A percentile compares a stretch with the other conserved stretches of the same genome.
Conservation (phyloP, 2,888 invertebrate genomes). For the Alloplasta piceator region DNA sequence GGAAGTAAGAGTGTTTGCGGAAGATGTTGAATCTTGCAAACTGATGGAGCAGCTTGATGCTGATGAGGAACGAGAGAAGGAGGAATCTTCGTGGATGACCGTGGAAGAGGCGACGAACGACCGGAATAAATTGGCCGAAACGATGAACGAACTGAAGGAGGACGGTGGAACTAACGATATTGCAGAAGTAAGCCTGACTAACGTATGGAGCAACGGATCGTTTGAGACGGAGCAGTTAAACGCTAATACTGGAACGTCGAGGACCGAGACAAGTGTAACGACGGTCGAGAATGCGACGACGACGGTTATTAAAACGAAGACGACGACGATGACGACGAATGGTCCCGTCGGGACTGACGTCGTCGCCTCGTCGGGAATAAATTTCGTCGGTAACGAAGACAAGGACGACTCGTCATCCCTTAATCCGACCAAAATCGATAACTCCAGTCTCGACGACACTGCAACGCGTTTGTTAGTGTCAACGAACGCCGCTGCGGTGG, state of each 20-base stretch:
- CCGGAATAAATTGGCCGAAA: constrained; percentile 54
- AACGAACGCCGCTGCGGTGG: constrained; percentile 62
- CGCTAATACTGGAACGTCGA: constrained; percentile 40
- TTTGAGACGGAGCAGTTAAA: constrained; percentile 27
- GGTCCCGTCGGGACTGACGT: constrained; percentile 33
- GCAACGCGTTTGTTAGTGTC: constrained; percentile 49
- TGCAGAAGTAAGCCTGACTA: constrained; percentile 22
- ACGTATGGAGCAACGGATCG: constrained; percentile 35
- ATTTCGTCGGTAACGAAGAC: constrained; percentile 37
- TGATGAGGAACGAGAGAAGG: constrained; percentile 63
- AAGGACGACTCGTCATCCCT: constrained; percentile 54
- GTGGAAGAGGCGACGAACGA: constrained; percentile 72
- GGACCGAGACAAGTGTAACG: constrained; percentile 18
- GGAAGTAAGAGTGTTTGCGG: constrained; percentile 41
- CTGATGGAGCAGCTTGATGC: constrained; percentile 62
- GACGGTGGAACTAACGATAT: constrained; percentile 32
- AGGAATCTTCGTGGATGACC: constrained; percentile 71
- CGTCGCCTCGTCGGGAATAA: constrained; percentile 30
- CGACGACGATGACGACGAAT: constrained; percentile 42
- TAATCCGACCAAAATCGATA: constrained; percentile 64
- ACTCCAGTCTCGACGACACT: constrained; percentile 51
- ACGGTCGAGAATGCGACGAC: constrained; percentile 31
- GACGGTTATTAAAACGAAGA: constrained; percentile 18
- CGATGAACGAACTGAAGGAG: constrained; percentile 50
- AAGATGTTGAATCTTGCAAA: constrained; percentile 50